Conservation (phyloP, 2,888 invertebrate genomes). For the Torymus aiolomorphi region DNA sequence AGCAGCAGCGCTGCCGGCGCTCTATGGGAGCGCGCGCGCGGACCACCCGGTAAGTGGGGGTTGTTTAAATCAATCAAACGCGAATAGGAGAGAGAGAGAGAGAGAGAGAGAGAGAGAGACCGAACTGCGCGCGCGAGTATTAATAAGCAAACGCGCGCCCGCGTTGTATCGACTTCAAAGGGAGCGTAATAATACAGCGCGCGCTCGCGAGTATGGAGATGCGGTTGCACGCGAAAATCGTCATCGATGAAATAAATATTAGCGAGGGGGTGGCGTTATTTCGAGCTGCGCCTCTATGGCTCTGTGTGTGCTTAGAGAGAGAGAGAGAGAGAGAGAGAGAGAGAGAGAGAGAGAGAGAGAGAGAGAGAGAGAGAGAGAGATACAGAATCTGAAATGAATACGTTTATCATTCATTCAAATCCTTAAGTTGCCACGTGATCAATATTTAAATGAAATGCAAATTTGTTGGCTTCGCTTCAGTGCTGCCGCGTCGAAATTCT, state of each 20-base stretch:
- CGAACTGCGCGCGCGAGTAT: slow-evolving; percentile 36
- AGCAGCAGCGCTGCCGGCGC: neutral
- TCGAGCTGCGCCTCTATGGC: neutral
- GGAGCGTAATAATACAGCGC: slow-evolving; percentile 45
- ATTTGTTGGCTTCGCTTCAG: too few species aligned
- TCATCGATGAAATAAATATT: slow-evolving; percentile 50
- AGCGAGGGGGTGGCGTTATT: neutral
- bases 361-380: too few species aligned
- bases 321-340: too few species aligned
- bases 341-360: too few species aligned
- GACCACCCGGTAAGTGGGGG: slow-evolving; percentile 53
- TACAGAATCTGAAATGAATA: neutral
- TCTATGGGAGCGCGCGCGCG: neutral
- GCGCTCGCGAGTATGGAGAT: neutral
- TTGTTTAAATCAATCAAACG: slow-evolving; percentile 73
- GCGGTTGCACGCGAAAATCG: slow-evolving; percentile 37
- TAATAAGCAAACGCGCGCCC: slow-evolving; percentile 52
- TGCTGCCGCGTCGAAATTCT: too few species aligned
- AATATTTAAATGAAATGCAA: too few species aligned
- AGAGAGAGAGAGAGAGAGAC: slow-evolving; percentile 36
- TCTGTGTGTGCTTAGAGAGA: too few species aligned
- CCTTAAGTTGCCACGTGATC: neutral
- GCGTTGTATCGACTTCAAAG: slow-evolving; percentile 53
- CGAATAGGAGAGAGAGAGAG: slow-evolving; percentile 50
- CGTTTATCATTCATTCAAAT: slow-evolving; percentile 10